Conservation (phyloP, 2,797 vertebrate genomes). For the Toxotes lorentzi region DNA sequence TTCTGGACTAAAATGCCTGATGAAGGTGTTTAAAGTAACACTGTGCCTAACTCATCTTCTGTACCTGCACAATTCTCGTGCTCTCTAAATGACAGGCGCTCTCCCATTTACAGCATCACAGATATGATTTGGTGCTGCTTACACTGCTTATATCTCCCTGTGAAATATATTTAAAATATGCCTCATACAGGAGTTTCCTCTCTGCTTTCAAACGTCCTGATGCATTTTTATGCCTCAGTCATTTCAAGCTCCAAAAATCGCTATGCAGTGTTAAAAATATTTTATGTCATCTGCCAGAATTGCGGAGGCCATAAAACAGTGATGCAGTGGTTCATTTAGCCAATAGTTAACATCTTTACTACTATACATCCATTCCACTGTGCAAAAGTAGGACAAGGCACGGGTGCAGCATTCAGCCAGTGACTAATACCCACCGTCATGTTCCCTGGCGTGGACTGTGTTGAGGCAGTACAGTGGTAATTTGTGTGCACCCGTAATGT, state of each 20-base stretch:
- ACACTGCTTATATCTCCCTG: constrained; percentile 14
- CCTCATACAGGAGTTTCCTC: constrained; percentile 30
- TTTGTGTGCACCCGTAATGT: constrained; percentile 62
- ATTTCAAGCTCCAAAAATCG: constrained; percentile 53
- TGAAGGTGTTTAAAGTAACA: neutral
- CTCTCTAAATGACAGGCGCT: neutral
- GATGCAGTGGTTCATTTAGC: constrained; percentile 69
- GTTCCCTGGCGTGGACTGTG: constrained; percentile 42
- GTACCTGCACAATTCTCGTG: neutral
- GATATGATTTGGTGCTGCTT: constrained; percentile 43
- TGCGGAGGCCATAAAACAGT: constrained; percentile 60
- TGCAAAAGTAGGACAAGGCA: constrained; percentile 49
- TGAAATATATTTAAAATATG: constrained; percentile 46
- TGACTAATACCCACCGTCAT: constrained; percentile 44
- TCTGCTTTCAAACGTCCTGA: constrained; percentile 44
- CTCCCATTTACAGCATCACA: constrained; percentile 41
- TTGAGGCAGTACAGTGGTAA: constrained; percentile 45
- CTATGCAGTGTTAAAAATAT: constrained; percentile 54
- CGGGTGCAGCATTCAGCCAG: constrained; percentile 29
- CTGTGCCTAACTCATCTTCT: constrained; percentile 15
- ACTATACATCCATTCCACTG: constrained; percentile 64
- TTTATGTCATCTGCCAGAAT: constrained; percentile 63
- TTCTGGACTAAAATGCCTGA: neutral
- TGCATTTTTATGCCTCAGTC: constrained; percentile 56
- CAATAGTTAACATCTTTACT: constrained; percentile 70